A percentile compares a stretch with the other conserved stretches of the same genome.
Evolutionary conservation across 2,113 vertebrate species (phyloP).

Genomic region (Prochilodus magdalenae): DNA sequence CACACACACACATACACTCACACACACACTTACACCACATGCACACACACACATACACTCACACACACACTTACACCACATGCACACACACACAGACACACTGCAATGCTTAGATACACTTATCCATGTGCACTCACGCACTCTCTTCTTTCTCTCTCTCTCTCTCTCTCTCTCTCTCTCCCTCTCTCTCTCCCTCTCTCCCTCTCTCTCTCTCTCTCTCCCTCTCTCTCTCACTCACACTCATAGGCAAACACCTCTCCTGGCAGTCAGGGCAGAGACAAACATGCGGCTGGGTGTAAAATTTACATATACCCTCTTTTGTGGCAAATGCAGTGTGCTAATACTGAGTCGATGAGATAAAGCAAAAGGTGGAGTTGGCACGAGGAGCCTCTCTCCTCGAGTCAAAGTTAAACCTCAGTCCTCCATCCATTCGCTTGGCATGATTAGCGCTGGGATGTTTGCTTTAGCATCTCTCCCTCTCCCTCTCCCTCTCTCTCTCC

Average conservation of each 20-base stretch:
- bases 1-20: conserved; percentile 36
- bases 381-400: conserved; percentile 40
- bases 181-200: conserved; percentile 12
- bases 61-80: conserved; percentile 38
- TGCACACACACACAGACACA: conserved; percentile 29
- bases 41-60: conserved; percentile 26
- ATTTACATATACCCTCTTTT: conserved; percentile 64
- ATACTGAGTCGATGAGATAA: conserved; percentile 64
- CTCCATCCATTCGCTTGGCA: conserved; percentile 69
- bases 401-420: conserved; percentile 67
- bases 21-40: conserved; percentile 20
- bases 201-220: neutral
- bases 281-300: conserved; percentile 51
- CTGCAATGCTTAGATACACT: conserved; percentile 25
- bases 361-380: conserved; percentile 57
- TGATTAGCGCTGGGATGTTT: conserved; percentile 80
- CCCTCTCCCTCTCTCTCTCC: conserved; percentile 14
- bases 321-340: conserved; percentile 62
- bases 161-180: neutral
- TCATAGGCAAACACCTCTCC: conserved; percentile 53
- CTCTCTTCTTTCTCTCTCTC: conserved; percentile 21
- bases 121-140: conserved; percentile 26
- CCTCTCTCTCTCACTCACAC: neutral
- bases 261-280: conserved; percentile 48
- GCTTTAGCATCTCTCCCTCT: conserved; percentile 68